These are phyloP conservation scores for Vanacampus margaritifer DNA, from an alignment of 2,113 vertebrate genomes.

Conservation along the genomic window DNA sequence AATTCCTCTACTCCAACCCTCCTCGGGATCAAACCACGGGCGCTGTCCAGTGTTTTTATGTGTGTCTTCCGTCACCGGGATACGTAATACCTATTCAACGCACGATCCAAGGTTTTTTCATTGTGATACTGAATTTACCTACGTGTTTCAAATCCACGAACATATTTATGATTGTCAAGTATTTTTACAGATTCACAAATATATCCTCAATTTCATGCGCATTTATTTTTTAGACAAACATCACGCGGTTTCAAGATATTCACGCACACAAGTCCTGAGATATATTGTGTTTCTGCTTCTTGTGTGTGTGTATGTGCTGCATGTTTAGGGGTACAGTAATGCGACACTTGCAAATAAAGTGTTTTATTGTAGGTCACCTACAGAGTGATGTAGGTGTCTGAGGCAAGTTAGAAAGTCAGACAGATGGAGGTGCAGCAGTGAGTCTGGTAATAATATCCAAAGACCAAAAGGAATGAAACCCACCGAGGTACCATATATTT, in stretches of 20 bases:
- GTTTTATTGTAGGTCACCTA: slow-evolving; percentile 81
- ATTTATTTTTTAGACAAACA: too few species aligned
- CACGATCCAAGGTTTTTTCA: too few species aligned
- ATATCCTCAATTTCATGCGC: too few species aligned
- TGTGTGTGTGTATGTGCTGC: too few species aligned
- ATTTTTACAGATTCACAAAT: too few species aligned
- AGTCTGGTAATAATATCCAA: slow-evolving; percentile 78
- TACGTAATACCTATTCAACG: too few species aligned
- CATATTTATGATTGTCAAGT: too few species aligned
- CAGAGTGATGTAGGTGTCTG: slow-evolving; percentile 89
- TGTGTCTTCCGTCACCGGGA: too few species aligned
- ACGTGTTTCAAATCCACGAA: background rate
- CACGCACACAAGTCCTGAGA: too few species aligned
- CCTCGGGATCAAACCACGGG: background rate
- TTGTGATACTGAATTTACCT: too few species aligned
- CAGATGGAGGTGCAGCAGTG: slow-evolving; percentile 83
- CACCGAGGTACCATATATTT: background rate
- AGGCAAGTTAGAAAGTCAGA: slow-evolving; percentile 88
- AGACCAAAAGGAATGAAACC: background rate
- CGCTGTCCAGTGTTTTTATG: background rate
- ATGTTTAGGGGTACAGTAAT: background rate
- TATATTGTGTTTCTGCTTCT: too few species aligned
- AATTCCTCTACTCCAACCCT: background rate
- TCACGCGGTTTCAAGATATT: too few species aligned
- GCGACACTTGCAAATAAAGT: background rate